These are phyloP conservation scores for Agriopis marginaria DNA, from an alignment of 2,888 invertebrate species.

Conservation along the genomic window DNA sequence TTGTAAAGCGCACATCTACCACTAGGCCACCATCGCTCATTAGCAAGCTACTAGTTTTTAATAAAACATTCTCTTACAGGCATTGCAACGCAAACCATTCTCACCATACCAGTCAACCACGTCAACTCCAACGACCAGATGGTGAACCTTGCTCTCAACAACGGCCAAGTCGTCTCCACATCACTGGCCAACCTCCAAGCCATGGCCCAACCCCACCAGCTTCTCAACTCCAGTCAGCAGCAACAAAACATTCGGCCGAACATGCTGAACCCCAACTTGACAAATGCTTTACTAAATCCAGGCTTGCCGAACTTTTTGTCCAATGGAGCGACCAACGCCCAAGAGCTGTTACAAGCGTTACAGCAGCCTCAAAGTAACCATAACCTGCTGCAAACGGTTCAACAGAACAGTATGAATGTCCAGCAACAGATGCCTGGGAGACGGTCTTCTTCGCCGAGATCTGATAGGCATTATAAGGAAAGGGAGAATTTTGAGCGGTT, in stretches of 20 bases:
- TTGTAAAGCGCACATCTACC: too few species aligned
- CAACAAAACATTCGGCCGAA: conserved; percentile 76
- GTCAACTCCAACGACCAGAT: conserved; percentile 91
- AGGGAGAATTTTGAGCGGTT: conserved; percentile 80
- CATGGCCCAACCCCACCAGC: conserved; percentile 90
- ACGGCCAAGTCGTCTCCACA: conserved; percentile 94
- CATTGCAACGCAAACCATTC: conserved; percentile 97
- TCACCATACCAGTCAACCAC: conserved; percentile 97
- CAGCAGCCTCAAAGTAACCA: conserved; percentile 80
- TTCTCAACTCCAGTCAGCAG: conserved; percentile 86
- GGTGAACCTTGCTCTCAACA: conserved; percentile 93
- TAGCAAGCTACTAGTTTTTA: too few species aligned
- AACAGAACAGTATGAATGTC: conserved; percentile 74
- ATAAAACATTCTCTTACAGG: conserved; percentile 83
- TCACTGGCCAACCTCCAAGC: conserved; percentile 93
- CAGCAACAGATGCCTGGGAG: conserved; percentile 82
- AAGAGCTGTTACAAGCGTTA: conserved; percentile 91
- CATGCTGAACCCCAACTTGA: conserved; percentile 87
- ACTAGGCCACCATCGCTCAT: too few species aligned
- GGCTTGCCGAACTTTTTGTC: conserved; percentile 91
- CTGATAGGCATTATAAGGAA: conserved; percentile 82
- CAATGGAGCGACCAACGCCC: conserved; percentile 89
- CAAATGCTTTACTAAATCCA: conserved; percentile 90
- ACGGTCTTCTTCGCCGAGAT: conserved; percentile 79
- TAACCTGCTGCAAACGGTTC: conserved; percentile 79